Evolutionary conservation across 2,888 invertebrate genomes (phyloP), one percentile per base, ranked within the genome.

Genomic region (Campoplex capitator): DNA sequence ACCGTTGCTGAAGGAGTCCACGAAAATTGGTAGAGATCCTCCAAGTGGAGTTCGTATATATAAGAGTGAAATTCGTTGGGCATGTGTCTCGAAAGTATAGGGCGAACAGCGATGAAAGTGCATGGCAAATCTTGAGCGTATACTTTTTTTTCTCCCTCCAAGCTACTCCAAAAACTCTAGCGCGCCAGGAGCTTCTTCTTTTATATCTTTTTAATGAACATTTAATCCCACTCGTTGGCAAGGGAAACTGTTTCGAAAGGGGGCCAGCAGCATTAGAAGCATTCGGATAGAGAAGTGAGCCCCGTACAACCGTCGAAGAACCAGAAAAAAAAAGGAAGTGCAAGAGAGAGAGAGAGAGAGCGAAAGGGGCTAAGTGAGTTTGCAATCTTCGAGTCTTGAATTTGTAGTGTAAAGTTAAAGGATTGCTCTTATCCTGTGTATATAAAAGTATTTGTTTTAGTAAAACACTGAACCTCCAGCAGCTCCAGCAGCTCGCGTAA

Each of bases 141-240:
- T 56, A 28, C 23, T 28, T 7, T 56, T 7, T 56, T 79, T 62
- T 45, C 71, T 58, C 74, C 38, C 16, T 7, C 28, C 42, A 51
- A 82, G 75, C 75, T 70, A 77, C 76, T 80, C 81, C n/a, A 23
- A 67, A 35, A 65, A 79, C 71, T 86, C 76, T 56, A 78, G 78
- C 80, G 81, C 77, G 78, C 68, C 68, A n/a, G 35, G 32, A 81
- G 77, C 81, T 84, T 84, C 82, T 79, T 82, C 76, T 84, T 87
- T 84, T 84, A 87, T 87, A 84, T 83, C 76, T 79, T 83, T 84
- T 87, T 79, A 87, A 84, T 84, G 82, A 87, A 87, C 82, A 78
- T 77, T 84, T 84, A 84, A 84, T 85, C 82, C 87, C 79, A 23
- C 62, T 83, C 70, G 70, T 38, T 71, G 75, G 70, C 76, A 79